Percentiles rank a stretch among this genome's conserved stretches.
phyloP scores from a whole-genome alignment of 2,113 vertebrate species.

The Excalfactoria chinensis region DNA sequence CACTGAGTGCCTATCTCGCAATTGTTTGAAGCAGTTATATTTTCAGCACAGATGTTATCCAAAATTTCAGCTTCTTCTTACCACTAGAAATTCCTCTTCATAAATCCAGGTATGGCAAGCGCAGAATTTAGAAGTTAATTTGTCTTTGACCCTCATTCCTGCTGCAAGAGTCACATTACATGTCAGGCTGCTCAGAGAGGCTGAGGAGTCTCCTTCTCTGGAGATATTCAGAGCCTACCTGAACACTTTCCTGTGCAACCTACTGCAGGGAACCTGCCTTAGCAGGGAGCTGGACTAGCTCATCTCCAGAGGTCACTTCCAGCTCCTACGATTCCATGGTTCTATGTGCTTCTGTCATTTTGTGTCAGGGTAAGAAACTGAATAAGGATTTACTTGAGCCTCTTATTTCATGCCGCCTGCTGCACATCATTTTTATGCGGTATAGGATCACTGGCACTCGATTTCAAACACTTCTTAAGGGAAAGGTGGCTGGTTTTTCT shows the following conservation, averaged over 20 bases:
- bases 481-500: background rate
- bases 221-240: too few species aligned
- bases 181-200: too few species aligned
- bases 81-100: background rate
- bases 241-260: too few species aligned
- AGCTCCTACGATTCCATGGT: too few species aligned
- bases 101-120: background rate
- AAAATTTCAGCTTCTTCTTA: background rate
- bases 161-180: background rate
- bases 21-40: background rate
- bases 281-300: too few species aligned
- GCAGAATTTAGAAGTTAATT: background rate
- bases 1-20: accelerated
- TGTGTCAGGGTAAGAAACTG: background rate
- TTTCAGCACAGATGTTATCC: background rate
- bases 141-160: background rate
- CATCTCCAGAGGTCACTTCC: too few species aligned
- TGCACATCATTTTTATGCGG: background rate
- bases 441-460: background rate
- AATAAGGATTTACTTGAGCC: background rate
- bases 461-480: background rate
- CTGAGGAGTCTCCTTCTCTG: too few species aligned
- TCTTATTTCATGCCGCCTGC: background rate
- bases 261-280: too few species aligned
- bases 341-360: too few species aligned